These are phyloP conservation scores for Magallana angulata DNA, from an alignment of 1,140 invertebrate genomes.

Conservation along the genomic window DNA sequence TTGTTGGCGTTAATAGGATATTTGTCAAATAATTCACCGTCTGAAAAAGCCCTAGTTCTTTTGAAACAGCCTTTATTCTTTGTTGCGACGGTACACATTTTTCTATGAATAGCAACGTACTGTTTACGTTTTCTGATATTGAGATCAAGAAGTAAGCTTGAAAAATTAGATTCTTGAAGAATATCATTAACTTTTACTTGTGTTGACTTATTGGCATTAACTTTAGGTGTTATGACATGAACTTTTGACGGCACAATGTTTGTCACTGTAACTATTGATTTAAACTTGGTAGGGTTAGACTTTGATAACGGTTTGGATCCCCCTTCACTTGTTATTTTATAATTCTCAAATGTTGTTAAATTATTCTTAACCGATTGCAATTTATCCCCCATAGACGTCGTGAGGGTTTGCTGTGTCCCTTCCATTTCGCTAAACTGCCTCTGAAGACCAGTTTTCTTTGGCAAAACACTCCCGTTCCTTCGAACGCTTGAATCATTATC, in stretches of 20 bases:
- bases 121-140: slow-evolving; percentile 36
- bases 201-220: slow-evolving; percentile 57
- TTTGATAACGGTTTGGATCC: not conserved
- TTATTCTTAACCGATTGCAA: not conserved
- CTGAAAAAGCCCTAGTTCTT: not conserved
- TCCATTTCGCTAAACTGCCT: slow-evolving; percentile 16
- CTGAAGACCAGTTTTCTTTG: slow-evolving; percentile 2
- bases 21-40: not conserved
- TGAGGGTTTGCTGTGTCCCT: not conserved
- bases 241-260: slow-evolving; percentile 21
- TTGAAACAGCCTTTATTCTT: not conserved
- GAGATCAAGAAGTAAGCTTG: not conserved
- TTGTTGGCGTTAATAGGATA: not conserved
- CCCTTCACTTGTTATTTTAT: not conserved
- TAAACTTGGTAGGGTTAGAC: not conserved
- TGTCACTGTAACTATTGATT: not conserved
- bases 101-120: not conserved
- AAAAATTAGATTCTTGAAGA: slow-evolving; percentile 22
- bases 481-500: not conserved
- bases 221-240: slow-evolving; percentile 34
- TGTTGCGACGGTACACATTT: not conserved
- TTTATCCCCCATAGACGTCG: not conserved
- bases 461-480: not conserved
- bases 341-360: not conserved
- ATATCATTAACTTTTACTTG: slow-evolving; percentile 43